Percentiles rank a stretch among this genome's conserved stretches.
These are phyloP conservation scores for Agelas oroides DNA, from an alignment of 37 sponge, comb jelly and placozoan genomes.

Conservation along the genomic window DNA sequence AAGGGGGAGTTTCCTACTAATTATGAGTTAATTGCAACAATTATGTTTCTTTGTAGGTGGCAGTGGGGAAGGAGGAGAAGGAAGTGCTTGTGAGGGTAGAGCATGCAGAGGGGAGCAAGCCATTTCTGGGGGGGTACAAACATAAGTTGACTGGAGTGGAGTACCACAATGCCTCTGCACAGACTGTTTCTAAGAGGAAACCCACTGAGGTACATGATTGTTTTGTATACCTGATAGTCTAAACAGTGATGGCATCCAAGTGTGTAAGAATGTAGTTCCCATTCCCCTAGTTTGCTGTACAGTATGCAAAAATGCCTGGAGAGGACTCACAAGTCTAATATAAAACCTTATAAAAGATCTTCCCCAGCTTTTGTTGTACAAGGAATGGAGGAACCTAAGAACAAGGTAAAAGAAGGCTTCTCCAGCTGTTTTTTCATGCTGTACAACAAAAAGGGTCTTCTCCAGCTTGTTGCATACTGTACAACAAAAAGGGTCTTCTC, in stretches of 20 bases:
- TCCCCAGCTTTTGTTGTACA: too few relatives aligned
- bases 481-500: too few relatives aligned
- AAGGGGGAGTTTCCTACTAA: background rate
- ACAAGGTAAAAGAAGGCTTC: too few relatives aligned
- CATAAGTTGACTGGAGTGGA: conserved; percentile 65
- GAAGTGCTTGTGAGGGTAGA: conserved; percentile 1
- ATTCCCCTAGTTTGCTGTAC: background rate
- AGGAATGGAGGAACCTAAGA: too few relatives aligned
- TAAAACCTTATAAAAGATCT: too few relatives aligned
- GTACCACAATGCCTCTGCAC: conserved; percentile 85
- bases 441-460: too few relatives aligned
- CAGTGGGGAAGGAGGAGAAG: background rate
- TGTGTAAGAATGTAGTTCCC: conserved; percentile 33
- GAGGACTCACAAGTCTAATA: background rate
- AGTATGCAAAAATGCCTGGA: background rate
- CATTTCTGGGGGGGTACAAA: conserved; percentile 36
- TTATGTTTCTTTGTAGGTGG: background rate
- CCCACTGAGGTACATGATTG: conserved; percentile 22
- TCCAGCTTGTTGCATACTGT: too few relatives aligned
- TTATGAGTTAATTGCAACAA: background rate
- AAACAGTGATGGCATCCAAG: too few relatives aligned
- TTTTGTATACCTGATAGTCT: too few relatives aligned
- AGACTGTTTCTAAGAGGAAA: conserved; percentile 27
- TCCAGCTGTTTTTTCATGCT: too few relatives aligned
- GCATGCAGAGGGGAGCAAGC: background rate